Evolutionary conservation across 1,140 invertebrate genomes (phyloP), one percentile per base, ranked within the genome.

Genomic region (Teleopsis dalmanni): DNA sequence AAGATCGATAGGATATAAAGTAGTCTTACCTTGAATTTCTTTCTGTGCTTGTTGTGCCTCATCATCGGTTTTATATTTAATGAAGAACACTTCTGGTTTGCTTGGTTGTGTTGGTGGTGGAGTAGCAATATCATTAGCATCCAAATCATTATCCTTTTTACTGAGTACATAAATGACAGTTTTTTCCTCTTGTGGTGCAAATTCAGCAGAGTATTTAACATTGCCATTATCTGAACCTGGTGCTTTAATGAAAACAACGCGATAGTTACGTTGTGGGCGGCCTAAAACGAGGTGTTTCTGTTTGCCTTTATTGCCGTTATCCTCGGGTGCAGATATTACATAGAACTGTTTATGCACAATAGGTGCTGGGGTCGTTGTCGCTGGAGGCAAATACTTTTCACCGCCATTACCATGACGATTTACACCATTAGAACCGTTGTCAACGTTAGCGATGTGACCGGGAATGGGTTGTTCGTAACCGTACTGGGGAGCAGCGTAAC

Each of bases 191-290:
- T 82, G 50, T 44, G 51, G 51, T 5, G 51, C 51, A 45, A 48
- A 49, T 53, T 53, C 51, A 19, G 51, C 51, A 2, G 51, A 53
- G 7, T 48, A 49, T 35, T 48, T 48, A 29, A 49, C 35, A 40
- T 46, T 41, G 78, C 57, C 76, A 76, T 16, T 79, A 78, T 31
- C 83, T 82, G 81, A 78, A 46, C 78, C 77, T 31, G 85, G 84
- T 29, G 85, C 82, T 76, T 86, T 86, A 68, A 88, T 86, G 79
- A 87, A 87, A 63, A 89, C 85, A 58, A 87, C 87, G 66, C 85
- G 85, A 75, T 85, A 86, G 70, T 87, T 83, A 57, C 85, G 86
- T 72, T 85, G 82, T 54, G 82, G 72, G 10, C 77, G 74, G 21
- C 49, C 49, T 21, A 54, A 47, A 33, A 54, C 52, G 13, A 54